Conservation (phyloP, 2,888 invertebrate genomes). For the Entomobrya proxima region DNA sequence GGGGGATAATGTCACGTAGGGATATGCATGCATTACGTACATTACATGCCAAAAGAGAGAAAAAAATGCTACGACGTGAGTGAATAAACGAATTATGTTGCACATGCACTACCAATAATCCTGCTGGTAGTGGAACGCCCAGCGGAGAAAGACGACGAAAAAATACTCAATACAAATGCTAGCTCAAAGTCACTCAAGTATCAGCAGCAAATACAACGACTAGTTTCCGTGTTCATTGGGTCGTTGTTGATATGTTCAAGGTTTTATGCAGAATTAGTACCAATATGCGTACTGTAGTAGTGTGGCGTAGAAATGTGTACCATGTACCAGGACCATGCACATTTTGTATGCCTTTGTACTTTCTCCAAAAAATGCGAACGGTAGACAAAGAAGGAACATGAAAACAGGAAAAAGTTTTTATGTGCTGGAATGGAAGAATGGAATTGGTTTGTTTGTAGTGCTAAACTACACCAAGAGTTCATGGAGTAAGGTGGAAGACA, state of each 20-base stretch:
- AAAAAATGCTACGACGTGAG: constrained; percentile 51
- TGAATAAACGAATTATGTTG: constrained; percentile 66
- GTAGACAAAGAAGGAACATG: not conserved
- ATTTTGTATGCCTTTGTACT: not conserved
- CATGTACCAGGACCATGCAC: not conserved
- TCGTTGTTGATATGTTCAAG: not conserved
- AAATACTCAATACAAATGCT: not conserved
- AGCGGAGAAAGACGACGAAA: not conserved
- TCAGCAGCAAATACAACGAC: not conserved
- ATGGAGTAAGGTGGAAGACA: not conserved
- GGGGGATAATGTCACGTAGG: not conserved
- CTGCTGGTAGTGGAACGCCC: constrained; percentile 45
- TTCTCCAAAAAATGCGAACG: not conserved
- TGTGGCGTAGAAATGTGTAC: not conserved
- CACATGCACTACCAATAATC: constrained; percentile 58
- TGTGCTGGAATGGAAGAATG: constrained; percentile 9
- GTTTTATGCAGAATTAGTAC: constrained; percentile 11
- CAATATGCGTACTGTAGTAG: no score
- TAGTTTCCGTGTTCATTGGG: not conserved
- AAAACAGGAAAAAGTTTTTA: not conserved
- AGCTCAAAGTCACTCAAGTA: not conserved
- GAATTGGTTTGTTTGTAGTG: not conserved
- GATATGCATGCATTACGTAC: not conserved
- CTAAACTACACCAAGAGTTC: not conserved
- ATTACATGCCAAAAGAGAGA: not conserved